These are phyloP conservation scores for Pyrocoelia pectoralis DNA, from an alignment of 2,888 invertebrate species.

Conservation along the genomic window DNA sequence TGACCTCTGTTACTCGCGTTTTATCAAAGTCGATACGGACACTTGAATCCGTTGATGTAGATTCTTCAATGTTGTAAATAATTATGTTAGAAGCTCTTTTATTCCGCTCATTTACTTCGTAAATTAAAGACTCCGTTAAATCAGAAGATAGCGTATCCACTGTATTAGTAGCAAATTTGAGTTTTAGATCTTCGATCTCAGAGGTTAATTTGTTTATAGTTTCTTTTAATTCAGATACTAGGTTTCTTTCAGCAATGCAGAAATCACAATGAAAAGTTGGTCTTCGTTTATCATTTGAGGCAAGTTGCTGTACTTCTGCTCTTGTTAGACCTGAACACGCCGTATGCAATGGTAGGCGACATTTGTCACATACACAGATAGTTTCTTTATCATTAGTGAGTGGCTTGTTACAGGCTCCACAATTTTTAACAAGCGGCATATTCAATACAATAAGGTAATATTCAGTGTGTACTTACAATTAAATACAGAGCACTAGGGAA, in stretches of 20 bases:
- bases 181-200: neutral
- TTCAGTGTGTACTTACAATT: no score
- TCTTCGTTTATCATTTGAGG: neutral
- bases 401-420: neutral
- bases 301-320: neutral
- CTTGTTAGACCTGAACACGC: neutral
- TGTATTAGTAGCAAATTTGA: neutral
- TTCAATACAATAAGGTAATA: no score
- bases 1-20: neutral
- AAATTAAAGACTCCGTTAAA: neutral
- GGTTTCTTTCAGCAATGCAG: neutral
- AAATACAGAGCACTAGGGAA: no score
- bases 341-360: neutral
- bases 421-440: slow-evolving; percentile 9
- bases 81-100: neutral
- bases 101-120: slow-evolving; percentile 5
- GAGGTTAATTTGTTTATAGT: neutral
- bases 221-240: slow-evolving; percentile 5
- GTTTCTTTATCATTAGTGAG: neutral
- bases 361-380: slow-evolving; percentile 10
- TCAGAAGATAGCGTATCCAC: neutral
- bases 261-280: slow-evolving; percentile 1
- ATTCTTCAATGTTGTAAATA: neutral
- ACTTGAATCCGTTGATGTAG: neutral
- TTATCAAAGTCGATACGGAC: neutral